phyloP scores from a whole-genome alignment of 1,140 invertebrate genomes.

The Saccostrea cuccullata region DNA sequence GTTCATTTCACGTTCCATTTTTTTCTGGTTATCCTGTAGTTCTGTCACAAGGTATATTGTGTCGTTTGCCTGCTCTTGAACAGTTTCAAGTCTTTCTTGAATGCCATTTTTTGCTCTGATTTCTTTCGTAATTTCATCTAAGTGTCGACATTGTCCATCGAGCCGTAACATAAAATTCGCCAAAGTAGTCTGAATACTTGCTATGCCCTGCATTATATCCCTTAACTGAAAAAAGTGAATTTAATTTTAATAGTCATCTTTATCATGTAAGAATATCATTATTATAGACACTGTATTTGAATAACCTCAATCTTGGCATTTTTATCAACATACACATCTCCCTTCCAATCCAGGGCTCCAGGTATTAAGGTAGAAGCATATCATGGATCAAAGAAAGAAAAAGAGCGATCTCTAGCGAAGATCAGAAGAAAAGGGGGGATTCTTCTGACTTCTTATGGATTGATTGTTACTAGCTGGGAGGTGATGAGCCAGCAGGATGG shows the following conservation, averaged over 20 bases:
- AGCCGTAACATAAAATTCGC: no score
- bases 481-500: slow-evolving; percentile 70
- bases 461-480: slow-evolving; percentile 74
- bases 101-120: no score
- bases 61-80: no score
- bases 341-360: slow-evolving; percentile 73
- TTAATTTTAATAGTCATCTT: neutral
- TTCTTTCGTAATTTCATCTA: no score
- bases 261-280: neutral
- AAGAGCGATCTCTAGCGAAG: slow-evolving; percentile 70
- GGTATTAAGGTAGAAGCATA: slow-evolving; percentile 74
- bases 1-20: no score
- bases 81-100: no score
- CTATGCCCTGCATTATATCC: no score
- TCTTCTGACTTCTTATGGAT: slow-evolving; percentile 76
- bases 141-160: no score
- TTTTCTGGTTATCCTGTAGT: no score
- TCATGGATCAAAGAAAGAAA: slow-evolving; percentile 76
- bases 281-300: neutral
- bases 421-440: slow-evolving; percentile 76
- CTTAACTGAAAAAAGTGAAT: no score
- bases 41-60: no score
- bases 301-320: neutral
- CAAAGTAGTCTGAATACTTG: no score
- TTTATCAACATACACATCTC: neutral